These are phyloP conservation scores for Ciconia stormi DNA, from an alignment of 2,113 vertebrate species.

Conservation along the genomic window DNA sequence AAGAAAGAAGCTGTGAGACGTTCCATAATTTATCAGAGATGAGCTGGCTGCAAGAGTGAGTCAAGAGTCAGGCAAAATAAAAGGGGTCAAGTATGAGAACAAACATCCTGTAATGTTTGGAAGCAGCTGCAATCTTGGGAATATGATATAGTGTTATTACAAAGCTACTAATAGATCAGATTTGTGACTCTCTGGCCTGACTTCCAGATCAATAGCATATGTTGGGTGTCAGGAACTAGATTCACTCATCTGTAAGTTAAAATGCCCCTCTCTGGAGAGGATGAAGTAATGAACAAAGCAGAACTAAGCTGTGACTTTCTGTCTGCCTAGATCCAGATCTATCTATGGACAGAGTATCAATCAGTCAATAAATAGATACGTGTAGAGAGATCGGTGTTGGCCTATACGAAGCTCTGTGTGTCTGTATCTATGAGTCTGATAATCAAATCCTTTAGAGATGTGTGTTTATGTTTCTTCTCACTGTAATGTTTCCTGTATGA, in stretches of 20 bases:
- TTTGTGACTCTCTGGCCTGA: background rate
- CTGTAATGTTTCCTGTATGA: background rate
- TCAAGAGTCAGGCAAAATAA: background rate
- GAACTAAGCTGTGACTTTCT: background rate
- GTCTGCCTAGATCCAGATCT: background rate
- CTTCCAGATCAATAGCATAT: background rate
- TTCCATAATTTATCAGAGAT: background rate
- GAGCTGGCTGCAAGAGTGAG: background rate
- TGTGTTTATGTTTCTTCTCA: background rate
- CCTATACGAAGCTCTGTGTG: background rate
- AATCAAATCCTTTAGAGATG: background rate
- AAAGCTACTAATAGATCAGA: background rate
- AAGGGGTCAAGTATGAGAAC: constrained; percentile 17
- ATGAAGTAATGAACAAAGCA: background rate
- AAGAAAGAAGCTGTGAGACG: background rate
- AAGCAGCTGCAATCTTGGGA: background rate
- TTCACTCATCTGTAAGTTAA: background rate
- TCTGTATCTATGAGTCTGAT: background rate
- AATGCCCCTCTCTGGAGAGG: background rate
- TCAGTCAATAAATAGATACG: background rate
- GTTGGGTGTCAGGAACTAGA: background rate
- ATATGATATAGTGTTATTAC: background rate
- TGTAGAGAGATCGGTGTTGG: background rate
- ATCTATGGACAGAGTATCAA: background rate
- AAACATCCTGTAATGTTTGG: background rate